Base-by-base conservation (phyloP, 2,797 vertebrate species). In the Alauda arvensis region DNA sequence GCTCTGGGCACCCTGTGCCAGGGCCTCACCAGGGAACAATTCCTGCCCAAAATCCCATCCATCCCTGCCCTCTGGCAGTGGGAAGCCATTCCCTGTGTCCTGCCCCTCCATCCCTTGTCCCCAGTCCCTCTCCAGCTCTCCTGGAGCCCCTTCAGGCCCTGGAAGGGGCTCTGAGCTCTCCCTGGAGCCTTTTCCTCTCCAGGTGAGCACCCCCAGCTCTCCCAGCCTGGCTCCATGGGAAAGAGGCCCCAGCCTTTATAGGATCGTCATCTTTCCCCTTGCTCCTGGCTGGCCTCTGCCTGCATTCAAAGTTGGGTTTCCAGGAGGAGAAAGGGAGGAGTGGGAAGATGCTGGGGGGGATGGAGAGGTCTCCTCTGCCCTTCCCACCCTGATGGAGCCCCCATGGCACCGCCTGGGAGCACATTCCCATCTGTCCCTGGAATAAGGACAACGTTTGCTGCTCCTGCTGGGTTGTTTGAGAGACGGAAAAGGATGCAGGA, bases 311-410 rank as follows among this genome's bases (percentile, higher is more conserved):
- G 5, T 4, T 25, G 33, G 6, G 14, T 4, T 48, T 55, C 28
- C 29, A 7, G 29, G 18, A 83, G 70, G 31, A 31, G n/a, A 33
- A 55, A 19, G 24, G 29, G 29, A 82, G 37, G 24, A 45, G 14
- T 1, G 3, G 4, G 26, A 19, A 17, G 49, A 10, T 8, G 1
- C 4, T 2, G 5, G 13, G 8, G 12, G 37, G 37, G 9, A 16
- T 23, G 45, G 55, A 61, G 31, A 31, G 4, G 3, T 37, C 16
- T 10, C 20, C 28, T 61, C 59, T 20, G 34, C 33, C 42, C 31
- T 74, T 74, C 39, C 34, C 62, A 23, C 29, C 2, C 1, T 1
- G 2, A 5, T 4, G 19, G 31, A 55, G 18, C 18, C 37, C 23
- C 37, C 10, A 1, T 4, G 43, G 59, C 12, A 49, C n/a, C 25